Evolutionary conservation across 2,113 vertebrate species (phyloP).

Genomic region (Ictalurus furcatus): DNA sequence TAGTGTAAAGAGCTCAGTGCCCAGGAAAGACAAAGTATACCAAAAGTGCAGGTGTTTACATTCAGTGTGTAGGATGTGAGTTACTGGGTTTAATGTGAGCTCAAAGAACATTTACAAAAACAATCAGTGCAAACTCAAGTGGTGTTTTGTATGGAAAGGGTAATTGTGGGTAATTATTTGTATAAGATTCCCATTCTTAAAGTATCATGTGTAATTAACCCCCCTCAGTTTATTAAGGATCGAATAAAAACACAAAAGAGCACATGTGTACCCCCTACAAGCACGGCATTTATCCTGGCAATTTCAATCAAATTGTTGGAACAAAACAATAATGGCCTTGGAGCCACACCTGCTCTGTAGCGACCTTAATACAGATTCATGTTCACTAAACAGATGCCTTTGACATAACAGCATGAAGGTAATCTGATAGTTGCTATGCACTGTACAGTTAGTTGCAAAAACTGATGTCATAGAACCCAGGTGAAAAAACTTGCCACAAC

Average conservation of each 20-base stretch:
- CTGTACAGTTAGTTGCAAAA: not conserved
- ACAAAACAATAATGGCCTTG: slow-evolving; percentile 1
- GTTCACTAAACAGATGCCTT: not conserved
- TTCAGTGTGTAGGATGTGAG: not conserved
- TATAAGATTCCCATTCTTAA: not conserved
- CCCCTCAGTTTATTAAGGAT: not conserved
- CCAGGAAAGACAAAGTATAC: not conserved
- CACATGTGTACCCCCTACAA: slow-evolving; percentile 22
- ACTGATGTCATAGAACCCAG: not conserved
- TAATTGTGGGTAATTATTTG: not conserved
- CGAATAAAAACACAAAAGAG: slow-evolving; percentile 15
- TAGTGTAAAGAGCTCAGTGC: not conserved
- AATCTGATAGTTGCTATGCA: not conserved
- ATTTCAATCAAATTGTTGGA: slow-evolving; percentile 17
- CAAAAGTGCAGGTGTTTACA: not conserved
- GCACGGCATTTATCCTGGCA: slow-evolving; percentile 26
- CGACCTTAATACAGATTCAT: not conserved
- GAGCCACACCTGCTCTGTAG: slow-evolving; percentile 25
- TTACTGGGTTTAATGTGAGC: not conserved
- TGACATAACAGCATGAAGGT: not conserved
- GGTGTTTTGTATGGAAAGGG: not conserved
- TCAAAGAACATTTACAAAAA: not conserved
- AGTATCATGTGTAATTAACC: not conserved
- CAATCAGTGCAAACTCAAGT: not conserved
- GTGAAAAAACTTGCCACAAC: not conserved